Base-by-base conservation (phyloP, 2,888 invertebrate genomes). In the Anagyrus pseudococci region DNA sequence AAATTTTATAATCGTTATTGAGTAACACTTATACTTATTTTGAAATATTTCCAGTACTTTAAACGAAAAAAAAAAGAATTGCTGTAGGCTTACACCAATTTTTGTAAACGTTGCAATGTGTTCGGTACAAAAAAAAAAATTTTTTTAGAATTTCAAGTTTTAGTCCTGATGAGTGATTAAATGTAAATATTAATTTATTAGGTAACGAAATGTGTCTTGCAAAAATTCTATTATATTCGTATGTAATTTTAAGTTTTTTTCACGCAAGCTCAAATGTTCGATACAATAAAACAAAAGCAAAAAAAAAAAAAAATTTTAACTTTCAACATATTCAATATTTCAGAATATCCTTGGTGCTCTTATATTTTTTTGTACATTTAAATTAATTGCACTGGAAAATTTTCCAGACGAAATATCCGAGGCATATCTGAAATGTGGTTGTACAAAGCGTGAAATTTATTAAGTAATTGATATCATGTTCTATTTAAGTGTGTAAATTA, bases 251-350 rank as follows among this genome's bases (percentile, higher is more conserved):
- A 58, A 53, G 29, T 6, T n/a, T 55, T 58, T 58, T 55, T 15
- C 29, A 58, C 53, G 33, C 19, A 47, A 64, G 56, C 64, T 64
- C 64, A 53, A 58, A 55, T 55, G 62, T 62, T 65, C 65, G 65
- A 65, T 65, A 65, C 37, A 7, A 25, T 25, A 56, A 47, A 57
- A 52, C 40, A 48, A 22, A 50, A 59, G 44, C 17, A 22, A 17
- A 19, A 52, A 22, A n/a, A 48, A 41, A 8, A 41, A 8, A n/a
- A 41, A 41, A 8, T n/a, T 8, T 41, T 37, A 37, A 52, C 48
- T 26, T 53, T 47, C 29, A 44, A 48, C 43, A 22, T 3, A 22
- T 15, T 41, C n/a, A 15, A 4, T 10, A 17, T 22, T 33, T 26
- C 19, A 8, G 22, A 22, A 17, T 13, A 23, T 17, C 41, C 25